Base-by-base conservation (phyloP, 2,113 vertebrate species). In the Gadus chalcogrammus region DNA sequence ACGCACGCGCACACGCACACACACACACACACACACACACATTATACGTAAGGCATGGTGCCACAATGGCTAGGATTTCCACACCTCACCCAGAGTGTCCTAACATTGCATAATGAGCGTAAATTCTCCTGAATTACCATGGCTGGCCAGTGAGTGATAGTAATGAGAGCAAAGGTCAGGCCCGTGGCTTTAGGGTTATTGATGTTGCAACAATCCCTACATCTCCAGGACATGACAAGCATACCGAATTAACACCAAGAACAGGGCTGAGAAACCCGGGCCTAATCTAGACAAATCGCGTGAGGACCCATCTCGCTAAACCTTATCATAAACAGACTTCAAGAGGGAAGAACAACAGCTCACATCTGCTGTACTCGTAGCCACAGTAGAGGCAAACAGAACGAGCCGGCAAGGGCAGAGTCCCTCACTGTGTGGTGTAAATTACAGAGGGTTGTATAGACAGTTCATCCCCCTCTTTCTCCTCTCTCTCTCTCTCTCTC, bases 291-390 rank as follows among this genome's bases (percentile, higher is more conserved):
- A 31, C 52, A 31, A 55, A 55, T 55, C 52, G 11, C 7, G 16
- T 12, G 52, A 55, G 11, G 52, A 55, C 7, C 4, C 16, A 55
- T 16, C 8, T 5, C 16, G 52, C 52, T 15, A 55, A 55, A 16
- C 31, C 31, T 31, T 55, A 2, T 55, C 52, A 55, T 55, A 55
- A 55, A 55, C 52, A 5, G 52, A 55, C 52, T 5, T 55, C 12
- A 55, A 12, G 52, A 15, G 11, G 52, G 52, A 12, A 55, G 4
- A 55, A 55, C 52, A 55, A 55, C 52, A 15, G 52, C 16, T 55
- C 48, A 53, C 48, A 53, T 11, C 48, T 71, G 68, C 70, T 79
- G 73, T 63, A 61, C 65, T 62, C 69, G 4, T 31, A 31, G 31
- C 31, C 3, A 31, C 31, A 31, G 31, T 3, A 31, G 31, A 31